These are phyloP conservation scores for Centrocercus urophasianus DNA, from an alignment of 2,113 vertebrate species.

Conservation along the genomic window DNA sequence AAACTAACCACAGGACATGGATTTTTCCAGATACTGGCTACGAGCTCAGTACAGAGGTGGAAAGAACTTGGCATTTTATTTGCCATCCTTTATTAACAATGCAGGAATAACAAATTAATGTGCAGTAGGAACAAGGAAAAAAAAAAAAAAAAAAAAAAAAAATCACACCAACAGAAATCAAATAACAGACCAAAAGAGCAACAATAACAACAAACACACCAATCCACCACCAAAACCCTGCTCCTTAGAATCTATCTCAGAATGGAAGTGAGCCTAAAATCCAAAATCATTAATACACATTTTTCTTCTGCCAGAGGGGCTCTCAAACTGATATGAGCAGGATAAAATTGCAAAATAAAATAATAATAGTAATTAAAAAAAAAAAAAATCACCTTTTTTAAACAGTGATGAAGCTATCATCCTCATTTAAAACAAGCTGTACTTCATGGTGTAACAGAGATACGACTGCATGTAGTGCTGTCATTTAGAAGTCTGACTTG, in stretches of 20 bases:
- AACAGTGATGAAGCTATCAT: background rate
- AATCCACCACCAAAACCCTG: fast-evolving
- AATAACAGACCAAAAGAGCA: background rate
- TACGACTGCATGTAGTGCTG: background rate
- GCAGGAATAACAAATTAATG: background rate
- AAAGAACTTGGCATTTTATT: background rate
- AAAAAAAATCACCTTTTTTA: background rate
- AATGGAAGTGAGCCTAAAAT: background rate
- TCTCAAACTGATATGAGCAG: background rate
- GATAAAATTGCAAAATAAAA: background rate
- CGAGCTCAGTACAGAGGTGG: background rate
- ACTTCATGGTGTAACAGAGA: background rate
- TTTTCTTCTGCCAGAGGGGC: background rate
- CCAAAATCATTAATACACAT: background rate
- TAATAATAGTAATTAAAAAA: background rate
- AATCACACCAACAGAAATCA: background rate
- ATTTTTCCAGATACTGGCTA: background rate
- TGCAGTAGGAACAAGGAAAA: background rate
- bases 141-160: background rate
- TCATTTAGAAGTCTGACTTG: background rate
- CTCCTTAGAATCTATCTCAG: background rate
- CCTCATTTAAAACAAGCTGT: background rate
- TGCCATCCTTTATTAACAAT: background rate
- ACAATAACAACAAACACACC: background rate
- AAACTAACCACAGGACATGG: background rate